Conservation (phyloP, 2,888 invertebrate genomes). For the Girardia tigrina region DNA sequence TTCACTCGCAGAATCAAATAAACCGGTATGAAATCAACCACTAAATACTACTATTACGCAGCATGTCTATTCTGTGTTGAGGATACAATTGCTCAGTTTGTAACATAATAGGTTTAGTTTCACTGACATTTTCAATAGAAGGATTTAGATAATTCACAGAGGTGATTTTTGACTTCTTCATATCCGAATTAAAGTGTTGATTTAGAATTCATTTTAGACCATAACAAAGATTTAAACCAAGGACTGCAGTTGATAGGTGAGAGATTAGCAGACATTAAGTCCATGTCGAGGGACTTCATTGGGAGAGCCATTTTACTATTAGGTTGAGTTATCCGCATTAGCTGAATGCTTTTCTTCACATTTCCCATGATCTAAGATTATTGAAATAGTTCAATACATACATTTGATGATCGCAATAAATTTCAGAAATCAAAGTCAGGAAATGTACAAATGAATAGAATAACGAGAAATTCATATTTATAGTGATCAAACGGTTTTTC, state of each 20-base stretch:
- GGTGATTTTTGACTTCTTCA: neutral
- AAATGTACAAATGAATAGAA: too few species aligned
- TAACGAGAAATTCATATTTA: too few species aligned
- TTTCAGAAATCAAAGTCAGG: too few species aligned
- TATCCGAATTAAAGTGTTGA: neutral
- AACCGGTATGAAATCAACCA: neutral
- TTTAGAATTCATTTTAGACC: conserved; percentile 12
- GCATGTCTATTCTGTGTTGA: neutral
- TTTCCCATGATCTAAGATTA: neutral
- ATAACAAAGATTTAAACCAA: neutral
- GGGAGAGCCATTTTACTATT: neutral
- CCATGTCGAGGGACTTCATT: neutral
- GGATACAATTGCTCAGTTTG: neutral
- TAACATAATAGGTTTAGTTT: neutral
- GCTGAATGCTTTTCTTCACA: neutral
- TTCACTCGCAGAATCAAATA: conserved; percentile 9
- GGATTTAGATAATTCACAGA: neutral
- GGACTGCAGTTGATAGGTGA: conserved; percentile 4
- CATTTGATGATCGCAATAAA: too few species aligned
- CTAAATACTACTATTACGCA: neutral
- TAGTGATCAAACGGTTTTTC: too few species aligned
- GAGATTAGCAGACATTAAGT: neutral
- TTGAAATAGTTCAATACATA: too few species aligned
- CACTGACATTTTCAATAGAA: neutral
- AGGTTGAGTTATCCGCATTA: neutral